A percentile compares a stretch with the other conserved stretches of the same genome.
Conservation (phyloP, 2,113 vertebrate genomes). For the Corythoichthys intestinalis region DNA sequence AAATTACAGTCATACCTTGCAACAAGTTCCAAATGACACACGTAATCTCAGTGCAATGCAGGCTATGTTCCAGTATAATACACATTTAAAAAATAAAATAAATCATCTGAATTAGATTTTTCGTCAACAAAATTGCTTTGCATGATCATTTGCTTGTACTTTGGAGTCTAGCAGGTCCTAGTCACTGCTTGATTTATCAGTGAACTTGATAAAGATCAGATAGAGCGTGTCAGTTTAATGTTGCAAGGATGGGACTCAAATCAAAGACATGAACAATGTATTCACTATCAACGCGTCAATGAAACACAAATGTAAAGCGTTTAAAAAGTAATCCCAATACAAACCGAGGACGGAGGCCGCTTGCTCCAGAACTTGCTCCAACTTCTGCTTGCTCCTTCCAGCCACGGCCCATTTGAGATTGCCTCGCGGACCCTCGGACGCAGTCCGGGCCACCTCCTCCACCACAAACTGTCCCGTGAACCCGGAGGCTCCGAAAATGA, state of each 20-base stretch:
- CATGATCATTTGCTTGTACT: slow-evolving; percentile 13
- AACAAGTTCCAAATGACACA: not conserved
- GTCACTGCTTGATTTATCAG: not conserved
- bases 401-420: slow-evolving; percentile 85
- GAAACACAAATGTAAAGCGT: not conserved
- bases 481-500: slow-evolving; percentile 89
- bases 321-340: slow-evolving; percentile 17
- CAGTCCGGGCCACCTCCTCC: slow-evolving; percentile 82
- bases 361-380: slow-evolving; percentile 80
- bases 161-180: slow-evolving; percentile 25
- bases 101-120: not conserved
- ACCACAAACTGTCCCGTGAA: slow-evolving; percentile 93
- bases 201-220: not conserved
- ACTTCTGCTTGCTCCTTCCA: slow-evolving; percentile 81
- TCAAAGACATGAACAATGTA: not conserved
- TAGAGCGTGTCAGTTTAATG: not conserved
- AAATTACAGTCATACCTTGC: not conserved
- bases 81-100: not conserved
- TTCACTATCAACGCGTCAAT: not conserved
- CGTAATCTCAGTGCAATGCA: not conserved
- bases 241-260: too few relatives aligned
- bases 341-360: slow-evolving; percentile 78
- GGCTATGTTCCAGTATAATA: not conserved
- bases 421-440: slow-evolving; percentile 64
- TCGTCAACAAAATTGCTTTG: not conserved